These are phyloP conservation scores for Galaxias olidus DNA, from an alignment of 2,797 vertebrate species.

Conservation along the genomic window DNA sequence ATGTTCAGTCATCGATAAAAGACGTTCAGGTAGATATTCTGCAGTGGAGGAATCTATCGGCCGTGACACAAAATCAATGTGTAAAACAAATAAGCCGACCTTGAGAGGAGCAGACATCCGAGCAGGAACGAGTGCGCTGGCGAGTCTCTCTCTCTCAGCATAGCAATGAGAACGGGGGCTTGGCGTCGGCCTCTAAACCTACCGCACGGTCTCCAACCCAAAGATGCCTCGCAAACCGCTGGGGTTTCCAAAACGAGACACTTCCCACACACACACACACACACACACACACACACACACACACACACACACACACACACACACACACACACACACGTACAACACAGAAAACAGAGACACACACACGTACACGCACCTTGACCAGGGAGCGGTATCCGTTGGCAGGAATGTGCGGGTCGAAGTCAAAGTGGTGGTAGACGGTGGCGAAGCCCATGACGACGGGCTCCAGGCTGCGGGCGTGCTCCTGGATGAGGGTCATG, in stretches of 20 bases:
- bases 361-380: constrained; percentile 67
- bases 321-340: not conserved
- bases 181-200: too few relatives aligned
- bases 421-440: constrained; percentile 88
- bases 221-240: too few relatives aligned
- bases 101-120: constrained; percentile 54
- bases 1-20: constrained; percentile 58
- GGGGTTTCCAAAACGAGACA: too few relatives aligned
- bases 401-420: constrained; percentile 86
- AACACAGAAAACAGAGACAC: constrained; percentile 1
- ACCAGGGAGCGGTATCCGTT: constrained; percentile 92
- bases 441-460: constrained; percentile 75
- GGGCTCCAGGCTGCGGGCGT: constrained; percentile 81
- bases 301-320: not conserved
- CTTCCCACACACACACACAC: not conserved
- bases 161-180: too few relatives aligned
- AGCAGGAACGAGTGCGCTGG: constrained; percentile 28
- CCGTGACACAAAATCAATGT: constrained; percentile 60
- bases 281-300: not conserved
- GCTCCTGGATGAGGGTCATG: constrained; percentile 81
- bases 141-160: not conserved
- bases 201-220: too few relatives aligned
- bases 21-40: constrained; percentile 46
- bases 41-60: constrained; percentile 40
- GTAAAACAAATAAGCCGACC: constrained; percentile 57